Evolutionary conservation across 2,888 invertebrate genomes (phyloP), one percentile per base, ranked within the genome.

Genomic region (Strigamia transsilvanica): DNA sequence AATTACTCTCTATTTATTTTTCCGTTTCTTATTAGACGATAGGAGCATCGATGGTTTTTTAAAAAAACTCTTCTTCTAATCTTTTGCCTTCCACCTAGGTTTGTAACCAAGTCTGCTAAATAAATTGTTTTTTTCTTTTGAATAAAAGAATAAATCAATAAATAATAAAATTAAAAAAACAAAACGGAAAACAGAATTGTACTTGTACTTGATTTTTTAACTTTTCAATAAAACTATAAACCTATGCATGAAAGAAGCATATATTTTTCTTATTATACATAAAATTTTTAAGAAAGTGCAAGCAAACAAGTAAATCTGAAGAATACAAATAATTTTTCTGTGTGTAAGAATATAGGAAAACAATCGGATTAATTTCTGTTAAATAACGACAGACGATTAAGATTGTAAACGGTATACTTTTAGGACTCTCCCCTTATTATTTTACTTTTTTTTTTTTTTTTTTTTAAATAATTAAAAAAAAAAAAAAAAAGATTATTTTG

Each of bases 401-500:
- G 32, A 13, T 73, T 27, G 7, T 7, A 18, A 56, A 73, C 73
- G 32, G 73, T 73, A 73, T 73, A 73, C 73, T 73, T 73, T 38
- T 38, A 38, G 38, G 38, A 38, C 0, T 38, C 38, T 1, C 5
- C n/a, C 77, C 34, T 27, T 2, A 18, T 6, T 41, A 5, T 78
- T 9, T 41, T 13, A 38, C 7, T 23, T 34, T 42, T 15, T 18
- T 27, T 77, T 38, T 38, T 77, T 38, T 38, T 23, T 77, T 77
- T 77, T 27, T 27, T 23, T 32, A 56, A n/a, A 2, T 27, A 27
- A 27, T 27, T 27, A 56, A 18, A n/a, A 56, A 56, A 18, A 18
- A 6, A 56, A 56, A 77, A 77, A 38, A 32, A 77, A n/a, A 77
- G n/a, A 38, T 81, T 80, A 85, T 66, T 84, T 84, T 12, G 83